phyloP scores from a whole-genome alignment of 2,113 vertebrate genomes.

The Salvelinus fontinalis region DNA sequence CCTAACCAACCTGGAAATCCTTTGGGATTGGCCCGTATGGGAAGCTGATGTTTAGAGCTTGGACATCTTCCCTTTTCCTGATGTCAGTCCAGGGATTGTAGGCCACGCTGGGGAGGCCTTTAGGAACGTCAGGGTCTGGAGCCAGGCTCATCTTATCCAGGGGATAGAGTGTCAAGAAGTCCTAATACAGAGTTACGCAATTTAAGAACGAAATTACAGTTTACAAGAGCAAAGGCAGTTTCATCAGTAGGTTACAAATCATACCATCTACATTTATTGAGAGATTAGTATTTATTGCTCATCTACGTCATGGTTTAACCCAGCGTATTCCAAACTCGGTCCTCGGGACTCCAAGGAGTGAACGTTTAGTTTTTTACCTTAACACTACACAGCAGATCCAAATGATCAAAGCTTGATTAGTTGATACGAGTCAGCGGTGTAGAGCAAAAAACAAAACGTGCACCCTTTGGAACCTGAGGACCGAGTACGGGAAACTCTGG shows the following conservation, averaged over 20 bases:
- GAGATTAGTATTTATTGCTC: too few species aligned
- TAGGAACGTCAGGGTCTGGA: background rate
- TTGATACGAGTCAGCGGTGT: too few species aligned
- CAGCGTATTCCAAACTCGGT: too few species aligned
- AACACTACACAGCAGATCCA: too few species aligned
- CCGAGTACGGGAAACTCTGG: too few species aligned
- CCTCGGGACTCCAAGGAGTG: too few species aligned
- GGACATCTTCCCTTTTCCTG: background rate
- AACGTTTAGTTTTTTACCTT: too few species aligned
- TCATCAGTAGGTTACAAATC: background rate
- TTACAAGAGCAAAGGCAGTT: background rate
- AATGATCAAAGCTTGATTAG: too few species aligned
- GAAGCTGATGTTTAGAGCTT: constrained; percentile 7
- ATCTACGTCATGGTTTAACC: too few species aligned
- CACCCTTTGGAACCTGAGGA: too few species aligned
- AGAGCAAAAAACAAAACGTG: too few species aligned
- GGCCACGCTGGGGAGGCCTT: constrained; percentile 4
- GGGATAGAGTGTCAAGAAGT: constrained; percentile 1
- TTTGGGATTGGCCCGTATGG: constrained; percentile 9
- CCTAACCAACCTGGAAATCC: background rate
- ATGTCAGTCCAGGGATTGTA: constrained; percentile 11
- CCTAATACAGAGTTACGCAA: background rate
- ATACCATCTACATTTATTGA: background rate
- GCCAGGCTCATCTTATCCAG: background rate
- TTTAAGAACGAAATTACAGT: background rate